Base-by-base conservation (phyloP, 2,888 invertebrate genomes). In the Helleia helle region DNA sequence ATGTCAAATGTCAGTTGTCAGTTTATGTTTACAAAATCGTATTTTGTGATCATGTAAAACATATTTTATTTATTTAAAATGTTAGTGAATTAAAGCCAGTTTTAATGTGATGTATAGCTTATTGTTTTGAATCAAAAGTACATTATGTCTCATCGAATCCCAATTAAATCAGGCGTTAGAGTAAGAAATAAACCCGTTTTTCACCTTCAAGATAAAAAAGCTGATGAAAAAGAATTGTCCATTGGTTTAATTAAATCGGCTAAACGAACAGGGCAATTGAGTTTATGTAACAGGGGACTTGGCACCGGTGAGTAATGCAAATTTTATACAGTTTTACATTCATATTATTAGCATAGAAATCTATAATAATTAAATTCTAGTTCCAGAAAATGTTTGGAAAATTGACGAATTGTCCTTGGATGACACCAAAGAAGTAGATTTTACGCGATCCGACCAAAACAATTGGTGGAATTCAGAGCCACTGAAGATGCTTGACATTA, bases 381-480 rank as follows among this genome's bases (percentile, higher is more conserved):
- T 93, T 50, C 93, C 93, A 47, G 87, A 88, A 41, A 89, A 88
- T 76, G 86, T 93, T 45, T 93, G 91, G 88, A 88, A 87, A 52
- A 89, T 93, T 58, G 90, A 93, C 61, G 89, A 91, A 50, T 71
- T 89, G 44, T 88, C 89, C 8, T 54, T 85, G 46, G 87, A 88
- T 41, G 88, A 89, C 9, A 87, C 88, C 44, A 85, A 88, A 51
- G 88, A 88, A 31, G 71, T 90, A 34, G 89, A 90, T 62, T 88
- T 90, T 54, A 70, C 86, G 41, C 79, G 76, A 50, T 66, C 74
- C 3, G 86, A 87, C 37, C 86, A 87, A 26, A 87, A 88, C 49
- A 87, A 86, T 48, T 96, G 96, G 96, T 95, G 95, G 95, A 93
- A 92, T 65, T 89, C 91, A 58, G 90, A 91, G 54, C 90, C 93